Evolutionary conservation across 2,113 vertebrate genomes (phyloP).

Genomic region (Scortum barcoo): DNA sequence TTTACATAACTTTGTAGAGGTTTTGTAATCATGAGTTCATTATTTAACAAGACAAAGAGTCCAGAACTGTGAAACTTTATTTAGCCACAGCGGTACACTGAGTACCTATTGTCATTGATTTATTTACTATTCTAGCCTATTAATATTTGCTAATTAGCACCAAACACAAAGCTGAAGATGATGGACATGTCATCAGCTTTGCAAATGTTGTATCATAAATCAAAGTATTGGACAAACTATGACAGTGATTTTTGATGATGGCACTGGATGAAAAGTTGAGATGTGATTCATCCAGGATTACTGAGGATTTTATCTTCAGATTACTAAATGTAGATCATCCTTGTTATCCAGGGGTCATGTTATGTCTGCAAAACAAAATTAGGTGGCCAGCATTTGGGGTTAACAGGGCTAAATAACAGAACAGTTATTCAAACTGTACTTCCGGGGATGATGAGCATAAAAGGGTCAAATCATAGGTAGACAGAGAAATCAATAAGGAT

Average conservation of each 20-base stretch:
- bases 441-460: not conserved
- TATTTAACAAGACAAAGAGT: not conserved
- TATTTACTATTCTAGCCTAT: not conserved
- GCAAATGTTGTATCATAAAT: not conserved
- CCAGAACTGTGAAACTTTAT: not conserved
- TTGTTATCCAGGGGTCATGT: not conserved
- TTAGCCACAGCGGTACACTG: not conserved
- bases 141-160: not conserved
- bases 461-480: conserved; percentile 11
- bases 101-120: not conserved
- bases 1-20: not conserved
- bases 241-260: not conserved
- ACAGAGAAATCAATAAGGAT: conserved; percentile 18
- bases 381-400: not conserved
- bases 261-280: not conserved
- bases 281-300: not conserved
- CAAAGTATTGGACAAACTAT: not conserved
- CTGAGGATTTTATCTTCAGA: not conserved
- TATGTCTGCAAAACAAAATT: not conserved
- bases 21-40: conserved; percentile 1
- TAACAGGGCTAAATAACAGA: not conserved
- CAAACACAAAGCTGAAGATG: not conserved
- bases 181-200: not conserved
- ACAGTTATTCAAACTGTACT: not conserved
- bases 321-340: not conserved